These are phyloP conservation scores for Anagyrus pseudococci DNA, from an alignment of 2,888 invertebrate genomes.

Conservation along the genomic window DNA sequence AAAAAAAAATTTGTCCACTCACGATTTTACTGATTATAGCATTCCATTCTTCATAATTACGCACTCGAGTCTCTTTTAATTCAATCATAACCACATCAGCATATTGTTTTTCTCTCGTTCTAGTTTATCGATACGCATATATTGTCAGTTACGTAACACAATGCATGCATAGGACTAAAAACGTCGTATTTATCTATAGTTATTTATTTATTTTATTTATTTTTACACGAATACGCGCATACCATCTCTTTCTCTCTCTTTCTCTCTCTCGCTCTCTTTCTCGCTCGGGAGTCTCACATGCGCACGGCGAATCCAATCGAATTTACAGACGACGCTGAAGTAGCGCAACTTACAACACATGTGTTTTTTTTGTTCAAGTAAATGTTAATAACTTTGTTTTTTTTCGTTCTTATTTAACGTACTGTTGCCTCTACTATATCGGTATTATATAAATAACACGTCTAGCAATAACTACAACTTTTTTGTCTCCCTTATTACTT, in stretches of 20 bases:
- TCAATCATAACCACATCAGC: constrained; percentile 28
- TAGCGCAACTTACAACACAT: constrained; percentile 55
- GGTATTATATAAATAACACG: constrained; percentile 56
- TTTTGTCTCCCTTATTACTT: constrained; percentile 34
- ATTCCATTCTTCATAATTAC: constrained; percentile 9
- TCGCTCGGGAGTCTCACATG: constrained; percentile 21
- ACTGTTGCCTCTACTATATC: constrained; percentile 42
- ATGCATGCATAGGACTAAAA: constrained; percentile 49
- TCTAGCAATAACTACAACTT: constrained; percentile 56
- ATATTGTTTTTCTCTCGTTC: constrained; percentile 18
- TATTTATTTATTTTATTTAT: constrained; percentile 28
- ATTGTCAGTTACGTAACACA: constrained; percentile 51
- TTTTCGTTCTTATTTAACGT: constrained; percentile 43
- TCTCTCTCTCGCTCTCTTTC: constrained; percentile 29
- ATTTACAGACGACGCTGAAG: constrained; percentile 52
- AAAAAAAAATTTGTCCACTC: too few relatives aligned
- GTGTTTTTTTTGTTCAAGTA: constrained; percentile 49
- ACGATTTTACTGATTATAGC: too few relatives aligned
- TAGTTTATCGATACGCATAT: constrained; percentile 42
- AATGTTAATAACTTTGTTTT: constrained; percentile 41
- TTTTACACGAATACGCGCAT: constrained; percentile 21
- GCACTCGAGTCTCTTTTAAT: constrained; percentile 18
- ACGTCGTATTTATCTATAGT: constrained; percentile 37
- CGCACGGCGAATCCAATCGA: constrained; percentile 45
- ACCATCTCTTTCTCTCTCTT: neutral